A percentile compares a stretch with the other conserved stretches of the same genome.
Conservation (phyloP, 2,113 vertebrate species). For the Mola mola region DNA sequence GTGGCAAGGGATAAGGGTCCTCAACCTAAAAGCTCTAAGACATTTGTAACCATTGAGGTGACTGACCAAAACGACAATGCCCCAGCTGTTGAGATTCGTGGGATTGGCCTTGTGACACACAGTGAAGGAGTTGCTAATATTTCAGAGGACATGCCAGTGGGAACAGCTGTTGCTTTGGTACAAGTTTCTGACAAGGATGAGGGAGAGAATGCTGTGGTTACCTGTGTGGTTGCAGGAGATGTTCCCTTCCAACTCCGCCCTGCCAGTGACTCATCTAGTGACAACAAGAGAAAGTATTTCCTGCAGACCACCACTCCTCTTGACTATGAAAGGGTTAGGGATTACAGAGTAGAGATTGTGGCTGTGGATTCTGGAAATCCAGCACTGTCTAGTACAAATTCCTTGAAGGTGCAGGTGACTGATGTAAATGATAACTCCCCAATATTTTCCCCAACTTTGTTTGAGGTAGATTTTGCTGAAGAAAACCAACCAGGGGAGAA, state of each 20-base stretch:
- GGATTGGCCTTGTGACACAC: conserved; percentile 95
- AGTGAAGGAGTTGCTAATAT: conserved; percentile 96
- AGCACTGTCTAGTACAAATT: conserved; percentile 96
- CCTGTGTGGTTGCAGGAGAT: conserved; percentile 94
- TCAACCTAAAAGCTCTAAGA: conserved; percentile 93
- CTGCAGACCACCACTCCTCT: conserved; percentile 96
- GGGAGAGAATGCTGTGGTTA: conserved; percentile 96
- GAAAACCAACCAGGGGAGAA: conserved; percentile 92
- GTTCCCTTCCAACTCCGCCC: conserved; percentile 96
- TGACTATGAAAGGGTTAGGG: conserved; percentile 91
- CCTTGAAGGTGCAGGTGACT: conserved; percentile 94
- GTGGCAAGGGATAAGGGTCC: conserved; percentile 94
- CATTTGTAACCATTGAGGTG: conserved; percentile 93
- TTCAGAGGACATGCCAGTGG: conserved; percentile 94
- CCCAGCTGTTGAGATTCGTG: conserved; percentile 94
- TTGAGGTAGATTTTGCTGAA: conserved; percentile 93
- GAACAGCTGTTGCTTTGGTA: conserved; percentile 95
- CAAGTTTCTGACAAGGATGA: conserved; percentile 98
- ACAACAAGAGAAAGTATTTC: conserved; percentile 98
- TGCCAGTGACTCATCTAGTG: conserved; percentile 91
- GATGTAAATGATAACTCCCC: conserved; percentile 96
- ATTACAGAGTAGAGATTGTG: conserved; percentile 95
- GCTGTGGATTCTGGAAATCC: conserved; percentile 97
- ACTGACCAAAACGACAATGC: conserved; percentile 97
- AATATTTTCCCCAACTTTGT: conserved; percentile 90